Evolutionary conservation across 2,888 invertebrate genomes (phyloP), one percentile per base, ranked within the genome.

Genomic region (Heliconius cydno): DNA sequence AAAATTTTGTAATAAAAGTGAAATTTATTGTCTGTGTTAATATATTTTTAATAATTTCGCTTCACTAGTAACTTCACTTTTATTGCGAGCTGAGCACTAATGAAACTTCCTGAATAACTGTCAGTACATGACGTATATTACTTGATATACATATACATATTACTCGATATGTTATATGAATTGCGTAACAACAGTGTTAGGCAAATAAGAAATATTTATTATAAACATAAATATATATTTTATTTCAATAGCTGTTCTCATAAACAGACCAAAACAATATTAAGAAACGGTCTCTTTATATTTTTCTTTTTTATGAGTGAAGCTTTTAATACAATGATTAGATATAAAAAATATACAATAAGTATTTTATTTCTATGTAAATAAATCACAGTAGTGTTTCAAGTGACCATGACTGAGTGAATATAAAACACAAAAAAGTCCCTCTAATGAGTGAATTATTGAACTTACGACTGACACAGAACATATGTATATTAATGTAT

Each of bases 81-180:
- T 73, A 73, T 60, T 73, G 73, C 60, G 13, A 34, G 57, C 22
- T 57, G n/a, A 73, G 22, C 72, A 34, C 34, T 57, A 72, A 72
- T 72, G 30, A 57, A 72, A 73, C 73, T 70, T 70, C 15, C 70
- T 60, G 73, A 73, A 60, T 60, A 34, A 73, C 60, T 73, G 73
- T 34, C 60, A 34, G 3, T n/a, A 28, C 6, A 34, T 34, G 34
- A 19, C 52, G 0, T 15, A 65, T 65, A 63, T 12, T 30, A 57
- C 19, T 57, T 22, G 7, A 52, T 52, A 28, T 52, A 30, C 30
- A 30, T 30, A 38, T 3, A 28, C 13, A 28, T 65, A 65, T 25
- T 52, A 52, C 46, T 22, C 28, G 6, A 52, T 28, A 57, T 9
- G 22, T 52, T 71, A 30, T 52, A 71, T 15, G 15, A 28, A 52